These are phyloP conservation scores for Rhopalosiphum padi DNA, from an alignment of 1,140 invertebrate genomes.

Conservation along the genomic window DNA sequence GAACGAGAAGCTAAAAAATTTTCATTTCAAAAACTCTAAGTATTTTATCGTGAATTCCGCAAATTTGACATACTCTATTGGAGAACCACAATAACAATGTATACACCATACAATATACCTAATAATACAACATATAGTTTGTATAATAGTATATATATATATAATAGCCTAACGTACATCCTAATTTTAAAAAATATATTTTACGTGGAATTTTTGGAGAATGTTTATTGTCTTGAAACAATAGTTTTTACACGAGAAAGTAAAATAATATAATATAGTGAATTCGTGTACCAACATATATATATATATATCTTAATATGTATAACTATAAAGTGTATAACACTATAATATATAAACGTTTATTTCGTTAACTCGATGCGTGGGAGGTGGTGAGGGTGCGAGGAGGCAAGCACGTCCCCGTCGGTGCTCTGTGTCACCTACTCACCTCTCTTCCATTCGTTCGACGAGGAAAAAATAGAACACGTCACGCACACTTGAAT, in stretches of 20 bases:
- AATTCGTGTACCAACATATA: background rate
- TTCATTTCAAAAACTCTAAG: no score
- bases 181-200: background rate
- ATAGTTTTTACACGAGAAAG: constrained; percentile 7
- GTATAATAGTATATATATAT: background rate
- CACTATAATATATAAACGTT: background rate
- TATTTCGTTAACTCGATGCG: background rate
- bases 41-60: no score
- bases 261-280: background rate
- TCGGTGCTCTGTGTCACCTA: background rate
- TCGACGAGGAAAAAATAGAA: background rate
- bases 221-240: background rate
- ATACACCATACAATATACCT: background rate
- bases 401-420: background rate
- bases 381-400: no score
- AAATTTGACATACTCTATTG: background rate
- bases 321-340: background rate
- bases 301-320: background rate
- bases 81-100: background rate
- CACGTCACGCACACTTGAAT: background rate
- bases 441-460: background rate
- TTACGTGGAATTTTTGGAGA: background rate
- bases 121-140: background rate
- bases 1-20: no score
- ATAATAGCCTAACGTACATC: background rate